A percentile compares a stretch with the other conserved stretches of the same genome.
These are phyloP conservation scores for Hylia prasina DNA, from an alignment of 2,113 vertebrate species.

Conservation along the genomic window DNA sequence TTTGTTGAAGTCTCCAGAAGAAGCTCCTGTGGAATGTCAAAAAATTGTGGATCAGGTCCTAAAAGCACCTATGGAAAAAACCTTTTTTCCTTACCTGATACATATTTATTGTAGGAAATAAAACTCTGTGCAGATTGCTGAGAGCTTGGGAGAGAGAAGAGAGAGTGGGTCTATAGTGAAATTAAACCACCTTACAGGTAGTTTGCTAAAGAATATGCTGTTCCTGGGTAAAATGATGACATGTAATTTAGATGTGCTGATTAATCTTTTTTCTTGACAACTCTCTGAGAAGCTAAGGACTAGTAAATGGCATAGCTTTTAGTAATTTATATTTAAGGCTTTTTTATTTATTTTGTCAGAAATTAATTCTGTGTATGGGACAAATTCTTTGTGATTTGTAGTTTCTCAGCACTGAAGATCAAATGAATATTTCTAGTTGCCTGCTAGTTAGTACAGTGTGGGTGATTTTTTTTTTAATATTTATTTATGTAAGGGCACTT, in stretches of 20 bases:
- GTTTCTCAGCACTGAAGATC: not conserved
- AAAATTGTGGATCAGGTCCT: not conserved
- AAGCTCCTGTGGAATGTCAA: not conserved
- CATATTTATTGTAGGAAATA: not conserved
- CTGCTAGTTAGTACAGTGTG: not conserved
- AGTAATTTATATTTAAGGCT: not conserved
- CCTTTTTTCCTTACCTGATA: not conserved
- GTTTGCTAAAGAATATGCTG: not conserved
- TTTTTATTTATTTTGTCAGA: not conserved
- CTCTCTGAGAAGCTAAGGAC: not conserved
- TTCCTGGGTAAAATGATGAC: not conserved
- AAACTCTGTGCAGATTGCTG: not conserved
- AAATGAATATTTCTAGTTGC: not conserved
- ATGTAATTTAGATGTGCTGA: not conserved
- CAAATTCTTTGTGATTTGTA: not conserved
- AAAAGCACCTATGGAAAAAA: not conserved
- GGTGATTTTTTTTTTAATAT: not conserved
- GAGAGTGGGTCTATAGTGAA: not conserved
- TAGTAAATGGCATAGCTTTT: not conserved
- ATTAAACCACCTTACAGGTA: not conserved
- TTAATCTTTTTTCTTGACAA: not conserved
- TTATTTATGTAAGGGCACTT: not conserved
- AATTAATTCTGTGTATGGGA: not conserved
- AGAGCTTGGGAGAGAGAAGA: not conserved
- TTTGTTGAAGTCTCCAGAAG: not conserved